Percentiles rank a stretch among this genome's conserved stretches.
Evolutionary conservation across 2,113 vertebrate species (phyloP).

Genomic region (Shinisaurus crocodilurus): DNA sequence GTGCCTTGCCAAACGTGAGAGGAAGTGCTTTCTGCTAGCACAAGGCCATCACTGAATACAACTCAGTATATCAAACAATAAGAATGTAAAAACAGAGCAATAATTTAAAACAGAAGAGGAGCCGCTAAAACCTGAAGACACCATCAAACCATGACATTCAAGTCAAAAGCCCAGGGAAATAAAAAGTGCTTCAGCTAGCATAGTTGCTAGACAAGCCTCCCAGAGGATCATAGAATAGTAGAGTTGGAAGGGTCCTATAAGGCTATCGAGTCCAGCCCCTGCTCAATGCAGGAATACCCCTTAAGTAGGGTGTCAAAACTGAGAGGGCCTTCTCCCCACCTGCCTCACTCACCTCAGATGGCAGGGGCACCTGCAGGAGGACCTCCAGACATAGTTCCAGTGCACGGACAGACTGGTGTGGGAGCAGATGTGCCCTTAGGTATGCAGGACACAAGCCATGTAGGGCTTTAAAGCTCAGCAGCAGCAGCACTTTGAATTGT

Average conservation of each 20-base stretch:
- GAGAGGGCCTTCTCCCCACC: neutral
- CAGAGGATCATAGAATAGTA: too few species aligned
- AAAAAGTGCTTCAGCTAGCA: neutral
- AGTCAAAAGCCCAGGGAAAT: neutral
- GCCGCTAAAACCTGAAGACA: neutral
- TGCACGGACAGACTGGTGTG: neutral
- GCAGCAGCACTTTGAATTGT: neutral
- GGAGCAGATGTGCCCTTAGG: neutral
- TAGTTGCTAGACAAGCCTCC: neutral
- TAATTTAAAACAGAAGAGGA: neutral
- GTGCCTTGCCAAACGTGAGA: neutral
- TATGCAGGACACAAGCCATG: neutral
- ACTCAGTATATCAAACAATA: neutral
- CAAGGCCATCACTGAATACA: neutral
- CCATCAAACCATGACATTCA: neutral
- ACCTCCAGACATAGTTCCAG: neutral
- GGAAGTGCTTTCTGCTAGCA: neutral
- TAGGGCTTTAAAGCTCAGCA: neutral
- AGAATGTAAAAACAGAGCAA: neutral
- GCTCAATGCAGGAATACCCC: too few species aligned
- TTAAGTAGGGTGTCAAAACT: neutral
- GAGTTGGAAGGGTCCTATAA: too few species aligned
- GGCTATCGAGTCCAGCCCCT: too few species aligned
- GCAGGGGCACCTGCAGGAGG: neutral
- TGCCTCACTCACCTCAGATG: too few species aligned